Conservation (phyloP, 2,797 vertebrate genomes). For the Pygocentrus nattereri region DNA sequence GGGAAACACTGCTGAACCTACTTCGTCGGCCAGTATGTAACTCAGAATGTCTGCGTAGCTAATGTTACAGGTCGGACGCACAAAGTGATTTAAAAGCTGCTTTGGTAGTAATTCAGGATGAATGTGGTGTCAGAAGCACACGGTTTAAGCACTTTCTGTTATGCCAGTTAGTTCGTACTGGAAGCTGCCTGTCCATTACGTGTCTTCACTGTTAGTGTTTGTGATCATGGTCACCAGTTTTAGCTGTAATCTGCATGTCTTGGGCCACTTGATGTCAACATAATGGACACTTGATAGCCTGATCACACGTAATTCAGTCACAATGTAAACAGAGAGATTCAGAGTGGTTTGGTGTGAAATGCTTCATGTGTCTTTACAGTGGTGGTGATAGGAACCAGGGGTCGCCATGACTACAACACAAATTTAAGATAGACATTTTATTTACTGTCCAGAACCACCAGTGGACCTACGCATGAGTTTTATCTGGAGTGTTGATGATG, state of each 20-base stretch:
- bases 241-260: background rate
- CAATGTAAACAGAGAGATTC: no score
- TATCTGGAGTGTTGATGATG: no score
- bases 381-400: no score
- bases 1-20: background rate
- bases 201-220: background rate
- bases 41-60: background rate
- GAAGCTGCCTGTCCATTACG: background rate
- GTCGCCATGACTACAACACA: no score
- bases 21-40: background rate
- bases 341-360: no score
- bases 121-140: background rate
- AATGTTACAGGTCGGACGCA: background rate
- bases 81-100: conserved; percentile 5
- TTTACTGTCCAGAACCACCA: no score
- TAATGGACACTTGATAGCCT: no score
- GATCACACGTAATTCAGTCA: no score
- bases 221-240: background rate
- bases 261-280: background rate
- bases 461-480: no score
- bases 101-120: background rate
- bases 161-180: background rate
- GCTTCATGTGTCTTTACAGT: no score
- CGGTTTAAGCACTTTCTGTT: conserved; percentile 17
- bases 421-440: no score